These are phyloP conservation scores for Sitobion miscanthi DNA, from an alignment of 1,140 invertebrate genomes.

Conservation along the genomic window DNA sequence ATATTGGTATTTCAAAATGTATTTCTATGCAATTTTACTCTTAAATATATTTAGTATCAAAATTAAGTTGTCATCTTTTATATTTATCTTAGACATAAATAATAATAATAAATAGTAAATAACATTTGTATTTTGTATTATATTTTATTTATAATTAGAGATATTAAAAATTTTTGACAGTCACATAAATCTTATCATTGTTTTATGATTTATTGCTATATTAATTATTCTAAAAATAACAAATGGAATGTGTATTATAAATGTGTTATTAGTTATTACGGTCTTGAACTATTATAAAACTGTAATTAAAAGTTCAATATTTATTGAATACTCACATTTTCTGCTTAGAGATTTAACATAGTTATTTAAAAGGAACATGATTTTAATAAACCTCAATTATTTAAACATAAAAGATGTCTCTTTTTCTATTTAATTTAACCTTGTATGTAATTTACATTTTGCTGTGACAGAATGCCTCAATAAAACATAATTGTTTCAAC, in stretches of 20 bases:
- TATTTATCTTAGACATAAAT: no score
- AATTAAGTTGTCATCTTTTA: not conserved
- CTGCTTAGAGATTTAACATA: not conserved
- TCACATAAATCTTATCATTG: not conserved
- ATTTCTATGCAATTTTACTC: not conserved
- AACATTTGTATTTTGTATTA: not conserved
- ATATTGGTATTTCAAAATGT: not conserved
- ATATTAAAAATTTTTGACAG: not conserved
- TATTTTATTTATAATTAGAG: not conserved
- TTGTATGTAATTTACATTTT: slow-evolving; percentile 21
- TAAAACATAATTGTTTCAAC: not conserved
- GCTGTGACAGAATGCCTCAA: not conserved
- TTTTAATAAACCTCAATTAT: slow-evolving; percentile 27
- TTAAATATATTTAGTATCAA: not conserved
- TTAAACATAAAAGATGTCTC: not conserved
- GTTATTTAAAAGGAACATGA: not conserved
- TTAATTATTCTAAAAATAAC: not conserved
- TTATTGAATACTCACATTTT: not conserved
- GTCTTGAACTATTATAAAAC: not conserved
- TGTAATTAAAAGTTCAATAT: not conserved
- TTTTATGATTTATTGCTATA: not conserved
- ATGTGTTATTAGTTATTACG: not conserved
- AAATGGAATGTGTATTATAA: not conserved
- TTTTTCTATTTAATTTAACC: not conserved
- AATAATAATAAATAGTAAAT: no score